Conservation (phyloP, 2,113 vertebrate species). For the Antechinus flavipes region DNA sequence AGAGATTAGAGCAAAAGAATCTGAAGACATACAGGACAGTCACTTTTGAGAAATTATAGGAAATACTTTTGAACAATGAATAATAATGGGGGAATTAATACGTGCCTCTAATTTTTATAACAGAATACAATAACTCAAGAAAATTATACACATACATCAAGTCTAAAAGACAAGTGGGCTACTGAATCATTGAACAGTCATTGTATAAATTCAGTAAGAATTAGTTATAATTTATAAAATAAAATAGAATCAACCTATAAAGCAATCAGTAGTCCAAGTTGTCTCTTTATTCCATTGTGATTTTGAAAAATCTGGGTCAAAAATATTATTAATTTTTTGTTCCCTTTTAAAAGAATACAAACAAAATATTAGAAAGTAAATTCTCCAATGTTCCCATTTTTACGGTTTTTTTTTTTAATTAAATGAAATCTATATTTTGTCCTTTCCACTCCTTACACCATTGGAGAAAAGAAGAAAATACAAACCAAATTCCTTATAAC, state of each 20-base stretch:
- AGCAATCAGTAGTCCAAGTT: slow-evolving; percentile 21
- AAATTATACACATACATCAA: neutral
- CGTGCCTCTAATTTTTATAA: neutral
- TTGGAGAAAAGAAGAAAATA: neutral
- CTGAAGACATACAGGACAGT: neutral
- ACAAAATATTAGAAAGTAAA: neutral
- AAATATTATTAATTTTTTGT: neutral
- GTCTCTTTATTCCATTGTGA: neutral
- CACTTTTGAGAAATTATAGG: neutral
- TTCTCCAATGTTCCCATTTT: too few species aligned
- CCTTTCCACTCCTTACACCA: neutral
- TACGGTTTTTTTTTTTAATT: neutral
- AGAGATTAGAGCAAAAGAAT: neutral
- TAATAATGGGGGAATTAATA: neutral
- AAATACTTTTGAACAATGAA: neutral
- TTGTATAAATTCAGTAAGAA: slow-evolving; percentile 14
- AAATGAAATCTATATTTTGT: neutral
- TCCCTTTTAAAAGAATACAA: slow-evolving; percentile 4
- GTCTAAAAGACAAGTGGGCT: neutral
- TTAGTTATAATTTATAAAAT: neutral
- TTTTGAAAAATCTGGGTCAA: neutral
- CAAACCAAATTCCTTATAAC: neutral
- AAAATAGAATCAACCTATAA: neutral
- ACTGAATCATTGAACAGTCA: neutral
- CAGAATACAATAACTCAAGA: neutral